phyloP scores from a whole-genome alignment of 2,113 vertebrate genomes.

The Formicarius rufipectus region DNA sequence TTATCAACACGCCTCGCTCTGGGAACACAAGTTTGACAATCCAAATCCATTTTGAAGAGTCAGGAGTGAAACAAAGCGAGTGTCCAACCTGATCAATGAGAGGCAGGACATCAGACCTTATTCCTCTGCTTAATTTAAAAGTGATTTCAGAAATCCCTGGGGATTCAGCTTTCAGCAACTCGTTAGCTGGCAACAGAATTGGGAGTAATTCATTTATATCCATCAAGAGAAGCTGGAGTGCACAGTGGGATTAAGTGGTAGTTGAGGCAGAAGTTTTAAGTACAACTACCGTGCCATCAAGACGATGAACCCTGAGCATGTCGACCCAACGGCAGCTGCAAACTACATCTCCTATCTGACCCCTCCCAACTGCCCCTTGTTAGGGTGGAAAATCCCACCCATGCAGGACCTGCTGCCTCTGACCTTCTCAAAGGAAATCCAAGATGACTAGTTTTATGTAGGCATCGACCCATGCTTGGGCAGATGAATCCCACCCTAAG shows the following conservation, averaged over 20 bases:
- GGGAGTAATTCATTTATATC: background rate
- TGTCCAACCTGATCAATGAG: background rate
- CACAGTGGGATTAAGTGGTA: background rate
- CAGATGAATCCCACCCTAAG: background rate
- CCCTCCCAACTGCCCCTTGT: background rate
- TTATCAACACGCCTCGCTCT: accelerated
- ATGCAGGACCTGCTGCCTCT: background rate
- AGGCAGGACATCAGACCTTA: background rate
- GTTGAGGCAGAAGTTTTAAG: background rate
- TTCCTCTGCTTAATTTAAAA: background rate
- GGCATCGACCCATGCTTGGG: background rate
- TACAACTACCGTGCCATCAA: background rate
- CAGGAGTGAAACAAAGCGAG: background rate
- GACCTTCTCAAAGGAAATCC: background rate
- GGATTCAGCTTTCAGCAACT: background rate
- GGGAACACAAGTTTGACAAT: background rate
- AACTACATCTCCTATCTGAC: background rate
- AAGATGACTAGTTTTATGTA: background rate
- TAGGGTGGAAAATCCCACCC: background rate
- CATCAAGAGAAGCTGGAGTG: background rate
- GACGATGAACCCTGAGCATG: background rate
- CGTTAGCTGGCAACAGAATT: background rate
- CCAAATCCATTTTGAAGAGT: background rate
- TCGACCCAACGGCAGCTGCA: background rate
- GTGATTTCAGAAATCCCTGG: background rate